A percentile compares a stretch with the other conserved stretches of the same genome.
phyloP scores from a whole-genome alignment of 2,113 vertebrate genomes.

The Anolis carolinensis region DNA sequence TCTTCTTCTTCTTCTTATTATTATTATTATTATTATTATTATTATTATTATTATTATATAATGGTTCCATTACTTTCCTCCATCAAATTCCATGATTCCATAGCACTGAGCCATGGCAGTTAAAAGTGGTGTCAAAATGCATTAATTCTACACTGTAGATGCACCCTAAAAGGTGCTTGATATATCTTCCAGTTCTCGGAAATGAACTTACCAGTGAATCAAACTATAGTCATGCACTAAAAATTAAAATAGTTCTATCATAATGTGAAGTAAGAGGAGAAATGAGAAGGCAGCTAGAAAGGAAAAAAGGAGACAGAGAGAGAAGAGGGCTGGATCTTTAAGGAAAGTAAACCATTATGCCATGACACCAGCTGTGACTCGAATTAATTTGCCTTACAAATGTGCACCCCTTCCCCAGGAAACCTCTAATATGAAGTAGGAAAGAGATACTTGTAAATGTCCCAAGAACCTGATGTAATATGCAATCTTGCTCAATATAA shows the following conservation, averaged over 20 bases:
- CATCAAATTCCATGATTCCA: no score
- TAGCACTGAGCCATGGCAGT: no score
- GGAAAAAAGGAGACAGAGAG: no score
- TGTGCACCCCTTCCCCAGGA: conserved; percentile 32
- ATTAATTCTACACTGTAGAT: no score
- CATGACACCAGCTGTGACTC: conserved; percentile 50
- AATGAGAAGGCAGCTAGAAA: neutral
- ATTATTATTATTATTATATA: no score
- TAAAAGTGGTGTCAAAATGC: no score
- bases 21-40: no score
- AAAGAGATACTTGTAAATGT: conserved; percentile 53
- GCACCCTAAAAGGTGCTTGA: no score
- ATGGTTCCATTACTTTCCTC: no score
- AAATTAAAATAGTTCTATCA: neutral
- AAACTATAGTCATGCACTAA: neutral
- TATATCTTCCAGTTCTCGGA: no score
- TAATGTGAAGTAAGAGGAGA: accelerated
- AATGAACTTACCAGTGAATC: neutral
- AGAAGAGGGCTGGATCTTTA: neutral
- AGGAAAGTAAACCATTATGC: conserved; percentile 24
- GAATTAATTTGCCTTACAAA: conserved; percentile 64
- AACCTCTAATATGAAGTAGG: conserved; percentile 29
- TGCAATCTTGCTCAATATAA: conserved; percentile 25
- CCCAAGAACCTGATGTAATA: conserved; percentile 41
- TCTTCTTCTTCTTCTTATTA: no score